Evolutionary conservation across 2,888 invertebrate species (phyloP).

Genomic region (Dinocampus coccinellae): DNA sequence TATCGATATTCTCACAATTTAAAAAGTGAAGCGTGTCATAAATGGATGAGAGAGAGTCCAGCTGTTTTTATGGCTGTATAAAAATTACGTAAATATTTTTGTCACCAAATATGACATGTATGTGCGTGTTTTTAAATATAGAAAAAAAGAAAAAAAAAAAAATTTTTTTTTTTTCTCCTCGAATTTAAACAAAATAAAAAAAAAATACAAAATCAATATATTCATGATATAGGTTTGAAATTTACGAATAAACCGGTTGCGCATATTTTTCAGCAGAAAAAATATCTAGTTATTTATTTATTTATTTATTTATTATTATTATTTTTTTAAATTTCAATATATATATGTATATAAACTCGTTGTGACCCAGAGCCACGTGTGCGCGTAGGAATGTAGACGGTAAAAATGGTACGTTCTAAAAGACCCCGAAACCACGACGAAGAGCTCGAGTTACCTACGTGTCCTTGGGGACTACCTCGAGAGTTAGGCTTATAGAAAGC

Average conservation of each 20-base stretch:
- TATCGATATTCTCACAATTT: conserved; percentile 25
- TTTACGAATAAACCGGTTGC: conserved; percentile 42
- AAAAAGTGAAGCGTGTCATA: neutral
- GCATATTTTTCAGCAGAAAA: conserved; percentile 38
- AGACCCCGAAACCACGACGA: conserved; percentile 55
- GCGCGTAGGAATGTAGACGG: conserved; percentile 54
- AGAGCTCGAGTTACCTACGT: conserved; percentile 64
- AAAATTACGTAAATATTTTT: conserved; percentile 15
- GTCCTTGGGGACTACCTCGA: conserved; percentile 60
- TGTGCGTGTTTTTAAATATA: neutral
- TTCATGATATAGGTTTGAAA: neutral
- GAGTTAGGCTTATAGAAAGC: conserved; percentile 35
- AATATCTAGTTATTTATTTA: neutral
- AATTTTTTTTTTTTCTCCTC: neutral
- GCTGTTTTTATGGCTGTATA: conserved; percentile 17
- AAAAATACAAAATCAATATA: conserved; percentile 9
- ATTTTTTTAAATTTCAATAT: conserved; percentile 8
- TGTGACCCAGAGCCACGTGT: conserved; percentile 39
- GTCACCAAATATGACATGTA: neutral
- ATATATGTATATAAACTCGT: conserved; percentile 15
- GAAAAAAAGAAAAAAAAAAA: neutral
- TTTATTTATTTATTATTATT: conserved; percentile 1
- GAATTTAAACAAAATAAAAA: neutral
- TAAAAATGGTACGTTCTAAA: conserved; percentile 61
- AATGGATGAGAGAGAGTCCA: conserved; percentile 3